A percentile compares a stretch with the other conserved stretches of the same genome.
Conservation (phyloP, 2,797 vertebrate species). For the Gouania willdenowi region DNA sequence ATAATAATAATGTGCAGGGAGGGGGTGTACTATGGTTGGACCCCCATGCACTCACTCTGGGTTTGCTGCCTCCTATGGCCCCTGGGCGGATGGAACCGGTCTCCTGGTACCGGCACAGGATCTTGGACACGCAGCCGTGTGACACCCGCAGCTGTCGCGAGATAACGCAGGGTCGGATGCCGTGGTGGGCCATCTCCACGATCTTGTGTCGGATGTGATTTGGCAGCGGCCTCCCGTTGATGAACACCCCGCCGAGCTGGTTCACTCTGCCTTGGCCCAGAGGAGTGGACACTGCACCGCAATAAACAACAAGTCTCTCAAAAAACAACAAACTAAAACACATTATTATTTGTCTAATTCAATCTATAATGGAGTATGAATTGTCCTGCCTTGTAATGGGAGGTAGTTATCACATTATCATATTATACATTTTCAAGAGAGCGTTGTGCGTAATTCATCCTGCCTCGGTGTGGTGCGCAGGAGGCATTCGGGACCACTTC, state of each 20-base stretch:
- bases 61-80: slow-evolving; percentile 96
- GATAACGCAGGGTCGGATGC: slow-evolving; percentile 96
- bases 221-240: slow-evolving; percentile 93
- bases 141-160: slow-evolving; percentile 94
- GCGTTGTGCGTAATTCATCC: slow-evolving; percentile 78
- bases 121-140: slow-evolving; percentile 98
- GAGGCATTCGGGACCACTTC: slow-evolving; percentile 77
- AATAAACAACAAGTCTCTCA: slow-evolving; percentile 47
- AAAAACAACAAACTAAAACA: slow-evolving; percentile 6
- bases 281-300: slow-evolving; percentile 88
- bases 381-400: slow-evolving; percentile 35
- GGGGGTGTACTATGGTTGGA: too few species aligned
- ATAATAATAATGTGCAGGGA: too few species aligned
- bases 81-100: slow-evolving; percentile 96
- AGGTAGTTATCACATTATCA: slow-evolving; percentile 51
- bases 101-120: slow-evolving; percentile 96
- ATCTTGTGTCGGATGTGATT: slow-evolving; percentile 99
- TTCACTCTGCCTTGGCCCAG: slow-evolving; percentile 97
- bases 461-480: slow-evolving; percentile 70
- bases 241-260: slow-evolving; percentile 97
- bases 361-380: background rate
- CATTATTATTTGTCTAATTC: background rate
- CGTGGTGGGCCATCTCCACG: slow-evolving; percentile 98
- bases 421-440: slow-evolving; percentile 62
- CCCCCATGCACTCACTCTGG: slow-evolving; percentile 92